Percentiles rank a stretch among this genome's conserved stretches.
Conservation (phyloP, 1,140 invertebrate genomes). For the Saxidomus purpurata region DNA sequence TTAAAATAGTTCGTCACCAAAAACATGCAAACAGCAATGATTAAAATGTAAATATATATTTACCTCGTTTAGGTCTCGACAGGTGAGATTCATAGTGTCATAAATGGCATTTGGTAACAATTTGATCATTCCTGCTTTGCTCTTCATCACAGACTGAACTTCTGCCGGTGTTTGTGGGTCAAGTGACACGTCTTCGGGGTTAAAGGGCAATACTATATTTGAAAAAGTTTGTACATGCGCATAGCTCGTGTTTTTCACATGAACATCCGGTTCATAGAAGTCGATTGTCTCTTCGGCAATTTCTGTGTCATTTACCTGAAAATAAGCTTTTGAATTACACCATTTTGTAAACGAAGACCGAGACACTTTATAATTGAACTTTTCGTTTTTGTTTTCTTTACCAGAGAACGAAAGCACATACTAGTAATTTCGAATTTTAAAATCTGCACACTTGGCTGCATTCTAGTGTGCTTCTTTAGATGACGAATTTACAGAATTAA, state of each 20-base stretch:
- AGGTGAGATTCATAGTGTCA: slow-evolving; percentile 13
- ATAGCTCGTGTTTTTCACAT: background rate
- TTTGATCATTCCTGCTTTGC: background rate
- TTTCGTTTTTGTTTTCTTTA: too few relatives aligned
- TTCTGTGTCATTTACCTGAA: slow-evolving; percentile 46
- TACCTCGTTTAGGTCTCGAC: slow-evolving; percentile 62
- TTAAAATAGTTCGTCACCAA: too few relatives aligned
- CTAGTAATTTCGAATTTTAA: too few relatives aligned
- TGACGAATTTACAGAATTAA: too few relatives aligned
- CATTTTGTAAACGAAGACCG: too few relatives aligned
- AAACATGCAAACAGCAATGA: background rate
- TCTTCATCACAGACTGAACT: slow-evolving; percentile 68
- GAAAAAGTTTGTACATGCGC: slow-evolving; percentile 58
- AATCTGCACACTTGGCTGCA: too few relatives aligned
- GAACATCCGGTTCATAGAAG: slow-evolving; percentile 20
- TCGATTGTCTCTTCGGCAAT: background rate
- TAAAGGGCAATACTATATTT: slow-evolving; percentile 23
- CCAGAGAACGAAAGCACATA: too few relatives aligned
- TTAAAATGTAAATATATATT: background rate
- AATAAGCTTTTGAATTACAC: too few relatives aligned
- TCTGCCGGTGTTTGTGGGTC: slow-evolving; percentile 58
- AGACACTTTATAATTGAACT: too few relatives aligned
- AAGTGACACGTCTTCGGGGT: slow-evolving; percentile 68
- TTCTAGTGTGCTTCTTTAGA: too few relatives aligned
- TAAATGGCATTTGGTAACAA: slow-evolving; percentile 25